Conservation (phyloP, 1,140 invertebrate species). For the Drosophila burlai region DNA sequence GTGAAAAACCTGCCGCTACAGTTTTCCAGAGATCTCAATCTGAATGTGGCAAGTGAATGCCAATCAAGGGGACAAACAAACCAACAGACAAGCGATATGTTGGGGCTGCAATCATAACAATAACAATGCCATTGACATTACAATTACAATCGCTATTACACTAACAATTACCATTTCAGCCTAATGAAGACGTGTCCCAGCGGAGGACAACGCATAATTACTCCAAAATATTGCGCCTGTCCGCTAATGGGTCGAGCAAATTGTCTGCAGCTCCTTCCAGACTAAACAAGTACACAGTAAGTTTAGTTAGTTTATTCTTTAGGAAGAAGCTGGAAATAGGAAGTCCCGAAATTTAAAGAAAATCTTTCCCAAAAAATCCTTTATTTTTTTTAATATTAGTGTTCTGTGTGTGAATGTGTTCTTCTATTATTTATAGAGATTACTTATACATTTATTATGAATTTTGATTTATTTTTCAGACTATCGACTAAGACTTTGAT, state of each 20-base stretch:
- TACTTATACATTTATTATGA: too few species aligned
- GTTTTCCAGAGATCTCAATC: conserved; percentile 55
- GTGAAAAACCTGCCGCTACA: conserved; percentile 74
- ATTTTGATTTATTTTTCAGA: too few species aligned
- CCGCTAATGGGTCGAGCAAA: conserved; percentile 70
- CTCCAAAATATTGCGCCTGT: conserved; percentile 66
- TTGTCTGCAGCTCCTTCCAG: conserved; percentile 16
- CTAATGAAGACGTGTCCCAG: conserved; percentile 69
- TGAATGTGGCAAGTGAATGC: conserved; percentile 79
- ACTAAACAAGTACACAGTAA: not conserved
- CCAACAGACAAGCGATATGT: conserved; percentile 30
- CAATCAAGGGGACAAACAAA: conserved; percentile 79
- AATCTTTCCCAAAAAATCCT: too few species aligned
- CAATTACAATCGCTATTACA: conserved; percentile 57
- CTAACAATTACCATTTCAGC: conserved; percentile 48
- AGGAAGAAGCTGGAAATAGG: not conserved
- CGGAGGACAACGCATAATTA: conserved; percentile 59
- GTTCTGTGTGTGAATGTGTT: too few species aligned
- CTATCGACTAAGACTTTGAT: too few species aligned
- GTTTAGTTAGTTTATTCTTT: not conserved
- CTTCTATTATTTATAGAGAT: too few species aligned
- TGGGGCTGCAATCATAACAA: conserved; percentile 64
- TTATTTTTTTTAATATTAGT: too few species aligned
- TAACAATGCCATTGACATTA: conserved; percentile 71
- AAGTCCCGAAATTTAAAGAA: not conserved